These are phyloP conservation scores for Echinops telfairi DNA, from an alignment of 2,113 vertebrate genomes.

Conservation along the genomic window DNA sequence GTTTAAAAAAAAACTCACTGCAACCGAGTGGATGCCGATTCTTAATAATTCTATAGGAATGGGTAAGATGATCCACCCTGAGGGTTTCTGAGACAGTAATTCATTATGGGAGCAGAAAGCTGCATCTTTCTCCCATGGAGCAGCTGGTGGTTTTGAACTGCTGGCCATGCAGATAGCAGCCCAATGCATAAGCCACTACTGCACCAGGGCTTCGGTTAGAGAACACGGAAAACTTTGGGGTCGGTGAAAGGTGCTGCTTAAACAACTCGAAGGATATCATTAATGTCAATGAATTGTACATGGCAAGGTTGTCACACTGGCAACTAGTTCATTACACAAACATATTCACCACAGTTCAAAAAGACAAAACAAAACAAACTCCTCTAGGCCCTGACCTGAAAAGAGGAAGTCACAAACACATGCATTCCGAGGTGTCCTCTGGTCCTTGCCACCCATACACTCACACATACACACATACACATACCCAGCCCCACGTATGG, in stretches of 20 bases:
- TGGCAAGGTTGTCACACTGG: not conserved
- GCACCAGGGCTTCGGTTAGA: too few species aligned
- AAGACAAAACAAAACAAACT: not conserved
- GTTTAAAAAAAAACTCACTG: not conserved
- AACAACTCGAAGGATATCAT: not conserved
- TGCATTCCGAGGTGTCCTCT: too few species aligned
- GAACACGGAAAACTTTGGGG: not conserved
- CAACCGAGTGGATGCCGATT: too few species aligned
- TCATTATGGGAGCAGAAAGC: too few species aligned
- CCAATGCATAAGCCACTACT: too few species aligned
- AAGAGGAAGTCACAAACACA: not conserved
- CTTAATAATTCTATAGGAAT: too few species aligned
- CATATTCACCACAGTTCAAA: not conserved
- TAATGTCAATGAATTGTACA: not conserved
- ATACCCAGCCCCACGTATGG: fast-evolving
- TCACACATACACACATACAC: fast-evolving
- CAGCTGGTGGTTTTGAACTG: too few species aligned
- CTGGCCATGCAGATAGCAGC: too few species aligned
- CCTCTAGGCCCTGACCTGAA: not conserved
- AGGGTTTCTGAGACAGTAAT: too few species aligned
- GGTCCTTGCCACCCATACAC: not conserved
- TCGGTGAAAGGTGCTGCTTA: not conserved
- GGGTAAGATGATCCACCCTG: too few species aligned
- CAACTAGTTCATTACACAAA: not conserved
- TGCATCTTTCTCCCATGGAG: too few species aligned